These are phyloP conservation scores for Tinamus guttatus DNA, from an alignment of 2,113 vertebrate species.

Conservation along the genomic window DNA sequence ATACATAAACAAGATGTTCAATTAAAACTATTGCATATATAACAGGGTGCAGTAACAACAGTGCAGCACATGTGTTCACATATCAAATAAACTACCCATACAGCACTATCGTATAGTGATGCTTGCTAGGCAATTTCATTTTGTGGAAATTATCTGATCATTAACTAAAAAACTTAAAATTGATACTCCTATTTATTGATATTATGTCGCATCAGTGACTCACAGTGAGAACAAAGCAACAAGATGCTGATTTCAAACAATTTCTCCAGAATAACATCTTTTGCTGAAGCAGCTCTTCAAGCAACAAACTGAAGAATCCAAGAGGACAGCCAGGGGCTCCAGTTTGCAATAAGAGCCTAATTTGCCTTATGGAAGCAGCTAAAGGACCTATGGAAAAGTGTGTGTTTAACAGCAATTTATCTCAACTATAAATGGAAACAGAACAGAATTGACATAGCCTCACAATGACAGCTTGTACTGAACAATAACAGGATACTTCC, in stretches of 20 bases:
- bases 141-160: neutral
- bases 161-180: neutral
- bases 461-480: conserved; percentile 33
- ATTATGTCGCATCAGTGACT: neutral
- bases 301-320: conserved; percentile 20
- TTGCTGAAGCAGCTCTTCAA: conserved; percentile 27
- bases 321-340: neutral
- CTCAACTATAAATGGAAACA: conserved; percentile 60
- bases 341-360: conserved; percentile 20
- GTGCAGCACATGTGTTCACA: neutral
- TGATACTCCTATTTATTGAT: neutral
- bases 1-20: too few species aligned
- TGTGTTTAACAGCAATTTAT: conserved; percentile 45
- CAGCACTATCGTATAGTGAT: neutral
- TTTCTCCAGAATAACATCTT: neutral
- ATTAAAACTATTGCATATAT: too few species aligned
- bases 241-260: neutral
- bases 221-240: neutral
- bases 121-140: neutral
- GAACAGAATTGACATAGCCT: conserved; percentile 48
- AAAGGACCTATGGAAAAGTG: conserved; percentile 51
- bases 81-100: neutral
- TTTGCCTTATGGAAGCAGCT: conserved; percentile 32
- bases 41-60: neutral
- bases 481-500: conserved; percentile 71